Base-by-base conservation (phyloP, 2,888 invertebrate species). In the Clitarchus hookeri region DNA sequence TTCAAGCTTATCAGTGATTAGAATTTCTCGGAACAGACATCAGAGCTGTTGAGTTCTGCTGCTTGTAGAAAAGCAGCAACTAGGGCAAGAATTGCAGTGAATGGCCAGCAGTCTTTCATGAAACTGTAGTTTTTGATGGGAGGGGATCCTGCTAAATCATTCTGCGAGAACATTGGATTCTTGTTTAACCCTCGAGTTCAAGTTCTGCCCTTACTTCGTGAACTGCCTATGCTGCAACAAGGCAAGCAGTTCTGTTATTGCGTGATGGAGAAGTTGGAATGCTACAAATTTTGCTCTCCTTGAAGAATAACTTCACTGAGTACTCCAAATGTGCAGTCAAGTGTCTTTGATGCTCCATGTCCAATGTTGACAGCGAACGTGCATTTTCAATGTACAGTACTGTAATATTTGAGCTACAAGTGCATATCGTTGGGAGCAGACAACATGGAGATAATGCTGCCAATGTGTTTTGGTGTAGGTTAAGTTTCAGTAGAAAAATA, bases 301-400 rank as follows among this genome's bases (percentile, higher is more conserved):
- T 65, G 1, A 65, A 65, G 2, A 65, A 65, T 65, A 23, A 65
- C n/a, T 8, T 19, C n/a, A n/a, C 19, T 2, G 65, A 65, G 8
- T 23, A 23, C 65, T 65, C 65, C 6, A 9, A n/a, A 9, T 65
- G 65, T 65, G 23, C 65, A 65, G n/a, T 65, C 19, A 65, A 65
- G 65, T 23, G 65, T 65, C 65, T 65, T 8, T 65, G 65, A 23
- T 2, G 6, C 8, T 23, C 23, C 8, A 19, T n/a, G n/a, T 19
- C n/a, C n/a, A 65, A 65, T 19, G 82, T 82, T 82, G 82, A 82
- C 27, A 82, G 82, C n/a, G 82, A 82, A 27, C 26, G 27, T 4
- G 27, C 27, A 8, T 82, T 82, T 19, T 27, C 82, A 13, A 16
- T 23, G 27, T 82, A 82, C 23, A 12, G 36, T 23, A 82, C 6